phyloP scores from a whole-genome alignment of 1,140 invertebrate genomes.

The Drosophila equinoxialis region DNA sequence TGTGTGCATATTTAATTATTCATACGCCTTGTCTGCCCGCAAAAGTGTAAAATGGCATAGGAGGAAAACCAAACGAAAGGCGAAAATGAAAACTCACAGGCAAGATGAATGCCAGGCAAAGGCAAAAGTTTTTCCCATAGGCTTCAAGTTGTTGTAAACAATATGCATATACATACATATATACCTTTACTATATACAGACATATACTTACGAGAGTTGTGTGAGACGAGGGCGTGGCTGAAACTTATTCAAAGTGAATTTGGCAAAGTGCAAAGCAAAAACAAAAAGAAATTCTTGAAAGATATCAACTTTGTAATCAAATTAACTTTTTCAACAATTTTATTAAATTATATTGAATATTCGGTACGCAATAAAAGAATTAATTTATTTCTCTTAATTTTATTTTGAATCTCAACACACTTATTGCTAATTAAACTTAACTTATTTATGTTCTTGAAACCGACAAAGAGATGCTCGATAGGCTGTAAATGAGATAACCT shows the following conservation, averaged over 20 bases:
- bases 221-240: constrained; percentile 20
- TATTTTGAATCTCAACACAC: no score
- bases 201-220: constrained; percentile 9
- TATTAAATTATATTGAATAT: neutral
- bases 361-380: no score
- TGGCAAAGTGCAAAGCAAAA: constrained; percentile 52
- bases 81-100: constrained; percentile 32
- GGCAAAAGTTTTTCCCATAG: constrained; percentile 55
- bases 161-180: constrained; percentile 29
- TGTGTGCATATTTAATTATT: constrained; percentile 74
- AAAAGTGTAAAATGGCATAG: constrained; percentile 37
- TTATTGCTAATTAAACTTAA: no score
- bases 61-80: constrained; percentile 21
- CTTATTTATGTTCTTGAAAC: no score
- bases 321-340: constrained; percentile 72
- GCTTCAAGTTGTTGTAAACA: constrained; percentile 63
- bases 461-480: no score
- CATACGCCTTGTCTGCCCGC: constrained; percentile 74
- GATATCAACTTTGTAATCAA: constrained; percentile 57
- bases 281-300: constrained; percentile 53
- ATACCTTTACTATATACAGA: neutral
- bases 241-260: constrained; percentile 49
- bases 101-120: constrained; percentile 33
- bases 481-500: no score
- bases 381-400: no score